Conservation (phyloP, 1,140 invertebrate species). For the Drosophila saltans region DNA sequence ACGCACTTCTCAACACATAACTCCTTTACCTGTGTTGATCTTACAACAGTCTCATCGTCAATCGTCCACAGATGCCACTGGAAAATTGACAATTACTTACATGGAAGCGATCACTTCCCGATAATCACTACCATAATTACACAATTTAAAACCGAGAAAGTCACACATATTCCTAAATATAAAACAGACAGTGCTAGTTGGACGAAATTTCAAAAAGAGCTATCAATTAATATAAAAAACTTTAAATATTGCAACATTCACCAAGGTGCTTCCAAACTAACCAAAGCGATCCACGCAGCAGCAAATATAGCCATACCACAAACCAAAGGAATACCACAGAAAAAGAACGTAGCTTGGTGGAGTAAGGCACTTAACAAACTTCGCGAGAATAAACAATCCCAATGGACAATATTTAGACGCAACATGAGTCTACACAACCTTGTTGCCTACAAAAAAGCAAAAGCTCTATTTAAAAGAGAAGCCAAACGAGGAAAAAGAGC, state of each 20-base stretch:
- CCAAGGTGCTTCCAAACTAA: not conserved
- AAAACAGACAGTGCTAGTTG: not conserved
- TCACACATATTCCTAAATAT: not conserved
- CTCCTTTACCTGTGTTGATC: no score
- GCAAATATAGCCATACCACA: conserved; percentile 10
- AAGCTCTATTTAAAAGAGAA: not conserved
- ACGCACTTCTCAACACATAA: no score
- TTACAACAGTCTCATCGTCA: no score
- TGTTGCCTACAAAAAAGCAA: not conserved
- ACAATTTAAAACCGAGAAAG: no score
- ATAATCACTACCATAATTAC: no score
- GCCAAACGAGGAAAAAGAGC: not conserved
- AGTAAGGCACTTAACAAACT: no score
- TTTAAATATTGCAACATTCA: not conserved
- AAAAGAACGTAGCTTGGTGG: not conserved
- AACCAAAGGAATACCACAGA: conserved; percentile 1
- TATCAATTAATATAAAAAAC: not conserved
- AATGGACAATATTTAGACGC: no score
- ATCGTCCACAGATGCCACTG: no score
- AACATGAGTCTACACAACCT: no score
- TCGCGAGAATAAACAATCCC: no score
- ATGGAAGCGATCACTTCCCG: no score
- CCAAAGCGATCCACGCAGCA: conserved; percentile 7
- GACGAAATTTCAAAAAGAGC: not conserved
- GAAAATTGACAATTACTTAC: no score